Base-by-base conservation (phyloP, 92 coral and sea anemone genomes). In the Virgularia gustaviana region DNA sequence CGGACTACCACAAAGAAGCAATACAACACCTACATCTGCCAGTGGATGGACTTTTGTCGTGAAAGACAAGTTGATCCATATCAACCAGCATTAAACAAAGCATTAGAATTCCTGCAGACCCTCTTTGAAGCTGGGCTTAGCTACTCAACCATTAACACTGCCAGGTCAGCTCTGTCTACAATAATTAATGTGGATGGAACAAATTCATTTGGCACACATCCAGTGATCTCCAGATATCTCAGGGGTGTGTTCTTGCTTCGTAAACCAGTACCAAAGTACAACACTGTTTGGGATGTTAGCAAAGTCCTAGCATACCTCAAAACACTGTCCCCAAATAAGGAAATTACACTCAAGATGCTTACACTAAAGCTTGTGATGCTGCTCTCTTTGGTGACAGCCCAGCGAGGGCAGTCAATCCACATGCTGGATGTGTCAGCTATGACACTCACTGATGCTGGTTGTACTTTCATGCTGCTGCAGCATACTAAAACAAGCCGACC, bases 401-500 rank as follows among this genome's bases (percentile, higher is more conserved):
- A 73, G 62, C 74, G 88, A 52, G 84, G 65, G 37, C 88, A 80
- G 55, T 56, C 61, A 57, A 80, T 85, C 24, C 79, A 75, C 74
- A 79, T 76, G 33, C 76, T 81, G 29, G 66, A 63, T 43, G 24
- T 81, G 39, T 61, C 34, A 75, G 89, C 83, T 9, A 80, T 85
- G 71, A 71, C 24, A 51, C 81, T 68, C 45, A 72, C 27, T 24
- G 68, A 28, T 55, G 57, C 51, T 44, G 53, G 57, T 78, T 76
- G 74, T 61, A 55, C 49, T 83, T 80, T 64, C 56, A 72, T 62
- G 78, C 51, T 76, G 41, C 63, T 75, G 35, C 79, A 81, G 39
- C 89, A 81, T 75, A 78, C 70, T 27, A 81, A 85, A 76, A 81
- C 86, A 45, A 77, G 83, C 79, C 71, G 71, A 65, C 86, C 89